Base-by-base conservation (phyloP, 2,888 invertebrate species). In the Alloscopus bannaensis region DNA sequence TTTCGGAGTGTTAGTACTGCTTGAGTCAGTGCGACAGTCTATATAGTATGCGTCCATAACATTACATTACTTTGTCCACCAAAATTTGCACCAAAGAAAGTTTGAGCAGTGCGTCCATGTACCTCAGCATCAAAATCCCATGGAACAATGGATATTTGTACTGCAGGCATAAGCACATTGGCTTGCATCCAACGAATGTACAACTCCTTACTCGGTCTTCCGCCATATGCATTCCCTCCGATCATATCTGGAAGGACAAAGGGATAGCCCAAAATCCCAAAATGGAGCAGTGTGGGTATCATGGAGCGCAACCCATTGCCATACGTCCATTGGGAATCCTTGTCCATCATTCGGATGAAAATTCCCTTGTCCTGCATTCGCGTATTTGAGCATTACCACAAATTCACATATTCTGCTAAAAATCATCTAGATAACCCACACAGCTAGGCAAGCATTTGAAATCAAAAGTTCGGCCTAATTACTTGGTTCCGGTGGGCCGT, bases 231-330 rank as follows among this genome's bases (percentile, higher is more conserved):
- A 71, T 88, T 88, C 3, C 88, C 90, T 0, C 90, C 90, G 45
- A 90, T 92, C 93, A 95, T 94, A 87, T 95, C 95, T 0, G 95
- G 94, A 16, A 95, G 88, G 3, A 95, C 93, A 86, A 92, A 90
- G 0, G 93, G 91, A 88, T 93, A 93, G 0, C 93, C 94, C 71
- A 91, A 89, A 59, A 92, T 88, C 86, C 89, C 89, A 59, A 89
- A 87, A 89, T 91, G 86, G n/a, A 88, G 86, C 0, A 88, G 87
- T 0, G 88, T 88, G 0, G 90, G 89, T 42, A 90, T 88, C 26
- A 90, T 77, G 3, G 88, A 87, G 62, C 87, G 86, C 16, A 90
- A 85, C 0, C 90, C 90, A 81, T 88, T 88, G 31, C 87, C 83
- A 65, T 87, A 86, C 3, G 87, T 88, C 90, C 90, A 90, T 24